Conservation (phyloP, 2,113 vertebrate species). For the western clawed frog (Xenopus tropicalis) region UCB_Xtro_10.0 CM004449.2:22028501-22029000, state of each 20-base stretch:
- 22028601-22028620: constrained; percentile 37
- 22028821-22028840: too few relatives aligned
- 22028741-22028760: constrained; percentile 16
- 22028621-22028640: constrained; percentile 31
- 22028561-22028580: constrained; percentile 31
- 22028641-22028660: constrained; percentile 26
- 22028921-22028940: too few relatives aligned
- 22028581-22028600: constrained; percentile 35
- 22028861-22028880: too few relatives aligned
- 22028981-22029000: too few relatives aligned
- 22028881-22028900: too few relatives aligned
- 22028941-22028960: too few relatives aligned
- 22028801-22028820: too few relatives aligned
- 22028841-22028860: too few relatives aligned
- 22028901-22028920: too few relatives aligned
- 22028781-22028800: too few relatives aligned
- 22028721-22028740: constrained; percentile 31
- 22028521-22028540: constrained; percentile 38
- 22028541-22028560: constrained; percentile 44
- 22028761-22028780: background rate
- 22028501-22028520: constrained; percentile 33
- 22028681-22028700: constrained; percentile 31
- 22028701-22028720: constrained; percentile 17
- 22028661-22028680: constrained; percentile 41
- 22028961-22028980: too few relatives aligned